Evolutionary conservation across 1,140 invertebrate genomes (phyloP), one percentile per base, ranked within the genome.

Genomic region (Drosophila rhopaloa): DNA sequence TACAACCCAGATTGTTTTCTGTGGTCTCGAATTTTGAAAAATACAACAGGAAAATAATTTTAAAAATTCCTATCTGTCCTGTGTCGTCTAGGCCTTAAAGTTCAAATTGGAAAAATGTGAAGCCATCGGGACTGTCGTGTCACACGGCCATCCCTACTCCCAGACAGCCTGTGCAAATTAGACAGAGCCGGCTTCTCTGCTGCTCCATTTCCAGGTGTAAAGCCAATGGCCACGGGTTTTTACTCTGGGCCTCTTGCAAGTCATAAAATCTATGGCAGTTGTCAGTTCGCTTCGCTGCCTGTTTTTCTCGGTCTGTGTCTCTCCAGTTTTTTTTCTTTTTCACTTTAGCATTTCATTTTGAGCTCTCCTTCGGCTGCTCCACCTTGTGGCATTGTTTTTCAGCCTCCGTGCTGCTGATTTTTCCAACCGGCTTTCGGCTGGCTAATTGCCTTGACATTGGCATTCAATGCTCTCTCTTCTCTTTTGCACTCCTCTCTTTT

Each of bases 391-490:
- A 84, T 88, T 88, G 84, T 88, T 84, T 82, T 79, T 82, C 61
- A 60, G 60, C 58, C 58, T 53, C 76, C 47, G 27, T 50, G 67
- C 68, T 70, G 76, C 77, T 88, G 76, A 83, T 76, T 88, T 88
- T 88, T 88, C 84, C 84, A 88, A 88, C 84, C 83, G 83, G 83
- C 83, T 86, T 88, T 89, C 77, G 76, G 58, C 59, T 76, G 81
- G 85, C 80, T 88, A 88, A 88, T 88, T 88, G 84, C 85, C 85
- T 88, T 88, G 84, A 88, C 84, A 88, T 88, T 88, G 84, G 84
- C 84, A 88, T 88, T 89, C 84, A 73, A 58, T 76, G 62, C 56
- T 62, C 54, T 35, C 29, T 24, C 38, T 79, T 47, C 10, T 46
- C 38, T 57, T 46, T 56, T 24, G 55, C 24, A 37, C 14, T 27